phyloP scores from a whole-genome alignment of 2,113 vertebrate genomes.

The Cyrtonyx montezumae region DNA sequence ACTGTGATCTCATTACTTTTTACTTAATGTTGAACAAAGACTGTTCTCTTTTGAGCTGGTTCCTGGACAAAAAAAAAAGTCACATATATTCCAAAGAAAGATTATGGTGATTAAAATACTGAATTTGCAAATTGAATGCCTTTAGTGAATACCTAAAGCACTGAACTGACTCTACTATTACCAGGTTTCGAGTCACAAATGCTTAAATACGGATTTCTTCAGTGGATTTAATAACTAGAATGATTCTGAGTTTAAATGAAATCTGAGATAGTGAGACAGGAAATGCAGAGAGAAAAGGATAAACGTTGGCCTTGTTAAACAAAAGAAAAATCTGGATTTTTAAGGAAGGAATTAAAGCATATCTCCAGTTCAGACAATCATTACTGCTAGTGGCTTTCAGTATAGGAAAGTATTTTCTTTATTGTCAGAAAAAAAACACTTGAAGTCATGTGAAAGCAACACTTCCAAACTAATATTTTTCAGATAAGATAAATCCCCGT shows the following conservation, averaged over 20 bases:
- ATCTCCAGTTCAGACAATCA: neutral
- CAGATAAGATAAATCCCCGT: neutral
- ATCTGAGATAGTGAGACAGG: neutral
- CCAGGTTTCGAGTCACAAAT: neutral
- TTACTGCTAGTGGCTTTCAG: neutral
- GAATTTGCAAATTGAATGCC: neutral
- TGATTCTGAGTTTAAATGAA: neutral
- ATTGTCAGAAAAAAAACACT: neutral
- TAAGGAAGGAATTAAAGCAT: neutral
- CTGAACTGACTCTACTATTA: neutral
- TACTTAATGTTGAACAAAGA: neutral
- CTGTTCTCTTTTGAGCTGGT: neutral
- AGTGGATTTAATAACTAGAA: neutral
- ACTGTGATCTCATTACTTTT: neutral
- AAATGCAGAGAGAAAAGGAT: neutral
- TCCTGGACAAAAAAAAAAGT: neutral
- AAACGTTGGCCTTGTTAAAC: neutral
- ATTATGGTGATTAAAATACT: neutral
- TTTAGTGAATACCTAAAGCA: neutral
- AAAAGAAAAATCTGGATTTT: neutral
- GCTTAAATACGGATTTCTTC: neutral
- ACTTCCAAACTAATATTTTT: constrained; percentile 1
- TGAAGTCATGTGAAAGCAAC: neutral
- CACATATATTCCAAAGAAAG: neutral
- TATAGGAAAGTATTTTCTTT: neutral